phyloP scores from a whole-genome alignment of 2,888 invertebrate species.

The Epirrita christyi region DNA sequence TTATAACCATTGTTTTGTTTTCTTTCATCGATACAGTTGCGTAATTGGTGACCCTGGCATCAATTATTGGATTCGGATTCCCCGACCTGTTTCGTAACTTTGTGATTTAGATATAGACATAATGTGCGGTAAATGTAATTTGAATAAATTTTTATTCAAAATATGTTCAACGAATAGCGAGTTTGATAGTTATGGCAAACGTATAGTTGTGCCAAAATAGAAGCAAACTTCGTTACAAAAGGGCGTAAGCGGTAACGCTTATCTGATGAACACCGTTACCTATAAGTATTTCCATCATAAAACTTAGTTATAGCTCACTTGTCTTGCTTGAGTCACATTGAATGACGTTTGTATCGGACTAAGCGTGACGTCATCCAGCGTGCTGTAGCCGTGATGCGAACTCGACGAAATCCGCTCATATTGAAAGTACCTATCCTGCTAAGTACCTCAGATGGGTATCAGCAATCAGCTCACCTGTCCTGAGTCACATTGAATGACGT shows the following conservation, averaged over 20 bases:
- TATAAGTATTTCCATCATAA: too few relatives aligned
- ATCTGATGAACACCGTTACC: too few relatives aligned
- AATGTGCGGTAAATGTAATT: too few relatives aligned
- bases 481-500: constrained; percentile 63
- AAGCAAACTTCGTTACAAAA: too few relatives aligned
- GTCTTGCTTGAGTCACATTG: constrained; percentile 60
- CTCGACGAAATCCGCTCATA: constrained; percentile 76
- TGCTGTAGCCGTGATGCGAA: constrained; percentile 56
- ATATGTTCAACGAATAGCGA: too few relatives aligned
- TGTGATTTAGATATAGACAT: not conserved
- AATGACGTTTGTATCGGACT: constrained; percentile 70
- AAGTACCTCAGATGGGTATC: not conserved
- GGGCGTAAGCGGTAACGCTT: too few relatives aligned
- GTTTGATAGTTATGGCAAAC: too few relatives aligned
- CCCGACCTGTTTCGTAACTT: constrained; percentile 1
- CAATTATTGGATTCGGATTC: constrained; percentile 3
- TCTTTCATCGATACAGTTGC: constrained; percentile 20
- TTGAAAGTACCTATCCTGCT: constrained; percentile 46
- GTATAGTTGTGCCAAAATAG: too few relatives aligned
- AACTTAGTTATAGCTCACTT: constrained; percentile 52
- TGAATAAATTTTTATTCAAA: too few relatives aligned
- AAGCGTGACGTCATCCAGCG: constrained; percentile 70
- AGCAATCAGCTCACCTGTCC: constrained; percentile 59
- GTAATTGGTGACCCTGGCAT: constrained; percentile 11
- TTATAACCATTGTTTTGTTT: constrained; percentile 17